These are phyloP conservation scores for Reticulitermes lucifugus DNA, from an alignment of 2,888 invertebrate genomes.

Conservation along the genomic window DNA sequence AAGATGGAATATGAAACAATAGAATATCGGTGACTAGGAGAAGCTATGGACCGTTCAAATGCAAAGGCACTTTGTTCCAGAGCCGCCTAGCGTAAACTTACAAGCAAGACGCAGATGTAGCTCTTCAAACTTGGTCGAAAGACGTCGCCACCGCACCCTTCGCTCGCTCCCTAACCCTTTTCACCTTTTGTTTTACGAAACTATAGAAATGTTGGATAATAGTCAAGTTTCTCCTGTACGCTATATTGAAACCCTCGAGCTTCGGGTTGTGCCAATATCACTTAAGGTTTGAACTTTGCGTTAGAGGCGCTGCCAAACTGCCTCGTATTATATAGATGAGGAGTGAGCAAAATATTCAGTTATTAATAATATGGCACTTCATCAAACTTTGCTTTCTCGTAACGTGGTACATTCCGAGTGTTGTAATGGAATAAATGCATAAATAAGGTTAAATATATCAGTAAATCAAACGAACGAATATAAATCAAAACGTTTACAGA, in stretches of 20 bases:
- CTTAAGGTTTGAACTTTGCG: neutral
- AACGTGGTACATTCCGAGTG: too few relatives aligned
- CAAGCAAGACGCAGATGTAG: constrained; percentile 15
- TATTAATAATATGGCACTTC: too few relatives aligned
- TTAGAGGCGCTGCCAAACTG: too few relatives aligned
- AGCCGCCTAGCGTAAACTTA: constrained; percentile 18
- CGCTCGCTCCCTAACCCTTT: neutral
- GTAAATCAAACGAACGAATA: too few relatives aligned
- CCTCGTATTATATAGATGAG: too few relatives aligned
- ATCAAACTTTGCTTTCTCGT: too few relatives aligned
- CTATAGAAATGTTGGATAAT: constrained; percentile 25
- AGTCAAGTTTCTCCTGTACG: constrained; percentile 1
- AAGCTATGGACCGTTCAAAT: neutral
- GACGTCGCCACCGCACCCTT: neutral
- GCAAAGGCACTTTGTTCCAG: constrained; percentile 25
- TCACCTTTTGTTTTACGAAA: constrained; percentile 12
- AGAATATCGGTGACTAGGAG: constrained; percentile 29
- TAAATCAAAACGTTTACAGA: too few relatives aligned
- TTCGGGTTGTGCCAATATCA: neutral
- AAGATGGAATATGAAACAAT: constrained; percentile 26
- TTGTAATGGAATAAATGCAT: too few relatives aligned
- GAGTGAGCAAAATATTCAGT: too few relatives aligned
- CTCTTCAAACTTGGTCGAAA: constrained; percentile 20
- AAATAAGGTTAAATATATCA: too few relatives aligned
- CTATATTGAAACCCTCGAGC: neutral